Percentiles rank a stretch among this genome's conserved stretches.
Evolutionary conservation across 2,888 invertebrate genomes (phyloP).

Genomic region (Monopis laevigella): DNA sequence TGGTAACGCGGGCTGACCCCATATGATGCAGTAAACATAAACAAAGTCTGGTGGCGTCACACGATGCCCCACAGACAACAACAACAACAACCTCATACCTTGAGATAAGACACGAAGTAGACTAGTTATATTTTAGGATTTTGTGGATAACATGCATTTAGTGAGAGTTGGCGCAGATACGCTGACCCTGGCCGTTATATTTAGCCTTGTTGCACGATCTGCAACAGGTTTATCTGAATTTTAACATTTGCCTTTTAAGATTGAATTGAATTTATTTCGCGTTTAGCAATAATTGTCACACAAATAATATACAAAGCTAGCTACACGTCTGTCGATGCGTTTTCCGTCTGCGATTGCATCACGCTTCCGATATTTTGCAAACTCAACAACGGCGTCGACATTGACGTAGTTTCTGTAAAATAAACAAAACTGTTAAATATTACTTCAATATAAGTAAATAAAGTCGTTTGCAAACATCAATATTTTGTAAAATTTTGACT

Average conservation of each 20-base stretch:
- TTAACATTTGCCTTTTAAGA: constrained; percentile 3
- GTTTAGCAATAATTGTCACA: no score
- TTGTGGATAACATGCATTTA: constrained; percentile 1
- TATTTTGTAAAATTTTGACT: no score
- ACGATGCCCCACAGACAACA: no score
- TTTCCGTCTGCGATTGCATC: constrained; percentile 3
- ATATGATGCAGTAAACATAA: no score
- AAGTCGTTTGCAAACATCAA: no score
- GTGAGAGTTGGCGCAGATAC: constrained; percentile 14
- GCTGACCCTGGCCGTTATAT: constrained; percentile 15
- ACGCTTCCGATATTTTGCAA: constrained; percentile 8
- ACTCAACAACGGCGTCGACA: constrained; percentile 2
- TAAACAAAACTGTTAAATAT: constrained; percentile 2
- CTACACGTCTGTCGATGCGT: no score
- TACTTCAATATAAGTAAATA: no score
- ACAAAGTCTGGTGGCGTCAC: no score
- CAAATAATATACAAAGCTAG: no score
- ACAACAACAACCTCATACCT: no score
- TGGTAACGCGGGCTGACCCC: no score
- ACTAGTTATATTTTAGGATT: constrained; percentile 2
- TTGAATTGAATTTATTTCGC: neutral
- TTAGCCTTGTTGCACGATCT: constrained; percentile 14
- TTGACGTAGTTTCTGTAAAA: neutral
- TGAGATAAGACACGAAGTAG: no score
- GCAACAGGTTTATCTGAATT: constrained; percentile 5